Base-by-base conservation (phyloP, 2,888 invertebrate species). In the Macrosiphum euphorbiae region DNA sequence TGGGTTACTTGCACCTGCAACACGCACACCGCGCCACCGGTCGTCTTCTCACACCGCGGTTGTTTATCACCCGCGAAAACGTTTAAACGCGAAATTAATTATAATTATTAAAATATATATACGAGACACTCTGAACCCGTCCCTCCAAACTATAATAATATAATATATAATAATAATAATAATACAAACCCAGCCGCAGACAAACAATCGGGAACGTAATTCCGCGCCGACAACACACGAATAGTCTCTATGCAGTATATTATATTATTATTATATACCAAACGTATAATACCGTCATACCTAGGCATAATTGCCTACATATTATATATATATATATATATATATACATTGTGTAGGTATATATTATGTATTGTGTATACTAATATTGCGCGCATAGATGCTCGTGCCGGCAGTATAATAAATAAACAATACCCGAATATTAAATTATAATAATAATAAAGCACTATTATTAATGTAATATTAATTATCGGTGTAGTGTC, bases 31-130 rank as follows among this genome's bases (percentile, higher is more conserved):
- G n/a, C 87, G 10, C 41, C 41, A 20, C 88, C 47, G 52, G 50
- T 24, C 87, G 61, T 11, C 55, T 44, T 55, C 61, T n/a, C 50
- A 13, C 92, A 35, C n/a, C 41, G 52, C 50, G 67, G 88, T 92
- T 89, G 92, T 92, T 92, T 92, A 92, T 92, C 84, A 44, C 92
- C 88, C 41, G 78, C 35, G 92, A 88, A 78, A 92, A 92, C 92
- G 92, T 92, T 92, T 92, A 92, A 89, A 92, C 24, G 78, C 78
- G n/a, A 92, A 89, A 92, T 88, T 92, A 92, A 92, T 92, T 92
- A 92, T 88, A 41, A 88, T 92, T 92, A 88, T 88, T 92, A 92
- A 92, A 92, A 92, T 55, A 91, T 67, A 90, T 35, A 47, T 44
- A 35, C n/a, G 24, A 24, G n/a, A 67, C 90, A 24, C 67, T 67